phyloP scores from a whole-genome alignment of 2,888 invertebrate species.

The Ptychoptera contaminata region DNA sequence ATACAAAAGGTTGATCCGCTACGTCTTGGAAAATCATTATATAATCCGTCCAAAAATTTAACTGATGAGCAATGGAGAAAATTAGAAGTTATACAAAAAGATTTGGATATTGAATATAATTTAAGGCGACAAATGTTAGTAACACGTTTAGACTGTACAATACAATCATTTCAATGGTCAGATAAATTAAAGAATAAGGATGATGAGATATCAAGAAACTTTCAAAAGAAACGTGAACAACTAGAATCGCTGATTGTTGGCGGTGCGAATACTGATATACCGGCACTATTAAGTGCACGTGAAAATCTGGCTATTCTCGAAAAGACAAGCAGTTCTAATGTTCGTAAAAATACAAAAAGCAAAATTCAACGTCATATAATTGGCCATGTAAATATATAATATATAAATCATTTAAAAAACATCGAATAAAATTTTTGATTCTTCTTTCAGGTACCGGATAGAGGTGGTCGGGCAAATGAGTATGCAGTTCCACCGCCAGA shows the following conservation, averaged over 20 bases:
- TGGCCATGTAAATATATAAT: constrained; percentile 42
- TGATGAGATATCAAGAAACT: constrained; percentile 47
- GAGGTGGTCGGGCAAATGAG: constrained; percentile 85
- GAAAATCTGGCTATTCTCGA: constrained; percentile 73
- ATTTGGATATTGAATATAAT: constrained; percentile 68
- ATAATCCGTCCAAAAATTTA: constrained; percentile 46
- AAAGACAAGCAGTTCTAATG: constrained; percentile 78
- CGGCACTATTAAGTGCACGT: constrained; percentile 72
- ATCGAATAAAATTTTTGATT: constrained; percentile 2
- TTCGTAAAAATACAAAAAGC: constrained; percentile 70
- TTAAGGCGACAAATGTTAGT: constrained; percentile 73
- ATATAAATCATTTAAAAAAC: not conserved
- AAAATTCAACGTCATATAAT: constrained; percentile 80
- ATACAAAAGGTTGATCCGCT: constrained; percentile 38
- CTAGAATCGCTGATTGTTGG: constrained; percentile 20
- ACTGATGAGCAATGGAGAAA: constrained; percentile 71
- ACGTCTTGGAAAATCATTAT: constrained; percentile 59
- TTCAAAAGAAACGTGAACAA: constrained; percentile 34
- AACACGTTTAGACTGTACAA: constrained; percentile 85
- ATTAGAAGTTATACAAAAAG: constrained; percentile 49
- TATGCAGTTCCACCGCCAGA: constrained; percentile 89
- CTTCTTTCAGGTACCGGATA: constrained; percentile 62
- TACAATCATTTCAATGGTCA: constrained; percentile 95
- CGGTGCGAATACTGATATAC: constrained; percentile 41
- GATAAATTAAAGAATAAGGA: constrained; percentile 60